A percentile compares a stretch with the other conserved stretches of the same genome.
Evolutionary conservation across 2,797 vertebrate species (phyloP).

Genomic region (Mus caroli): DNA sequence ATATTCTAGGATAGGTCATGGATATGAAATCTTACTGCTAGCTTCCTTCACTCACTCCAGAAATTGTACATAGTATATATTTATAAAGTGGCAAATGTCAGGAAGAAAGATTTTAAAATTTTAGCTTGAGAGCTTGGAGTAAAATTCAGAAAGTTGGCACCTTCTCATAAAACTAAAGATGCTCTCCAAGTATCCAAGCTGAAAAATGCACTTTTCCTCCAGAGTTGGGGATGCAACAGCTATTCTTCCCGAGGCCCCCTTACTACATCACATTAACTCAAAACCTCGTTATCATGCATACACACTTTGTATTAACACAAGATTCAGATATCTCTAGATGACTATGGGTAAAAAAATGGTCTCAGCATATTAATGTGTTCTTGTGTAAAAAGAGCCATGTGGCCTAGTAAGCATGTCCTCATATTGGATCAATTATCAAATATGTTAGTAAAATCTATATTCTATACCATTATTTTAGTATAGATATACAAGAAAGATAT

Average conservation of each 20-base stretch:
- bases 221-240: not conserved
- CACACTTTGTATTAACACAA: not conserved
- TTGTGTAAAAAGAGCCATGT: not conserved
- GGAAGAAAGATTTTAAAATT: not conserved
- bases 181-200: not conserved
- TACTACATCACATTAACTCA: not conserved
- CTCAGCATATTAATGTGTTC: not conserved
- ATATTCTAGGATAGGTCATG: not conserved
- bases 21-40: not conserved
- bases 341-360: not conserved
- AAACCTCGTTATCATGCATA: not conserved
- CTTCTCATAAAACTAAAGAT: not conserved
- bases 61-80: not conserved
- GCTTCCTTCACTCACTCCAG: not conserved
- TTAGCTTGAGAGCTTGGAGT: not conserved
- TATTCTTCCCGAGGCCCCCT: not conserved
- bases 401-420: not conserved
- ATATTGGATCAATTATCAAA: not conserved
- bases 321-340: not conserved
- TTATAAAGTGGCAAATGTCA: constrained; percentile 41
- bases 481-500: not conserved
- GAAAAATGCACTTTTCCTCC: not conserved
- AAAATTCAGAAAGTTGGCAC: constrained; percentile 28
- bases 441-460: not conserved
- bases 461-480: not conserved